Evolutionary conservation across 1,140 invertebrate genomes (phyloP).

Genomic region (Drosophila rhopaloa): DNA sequence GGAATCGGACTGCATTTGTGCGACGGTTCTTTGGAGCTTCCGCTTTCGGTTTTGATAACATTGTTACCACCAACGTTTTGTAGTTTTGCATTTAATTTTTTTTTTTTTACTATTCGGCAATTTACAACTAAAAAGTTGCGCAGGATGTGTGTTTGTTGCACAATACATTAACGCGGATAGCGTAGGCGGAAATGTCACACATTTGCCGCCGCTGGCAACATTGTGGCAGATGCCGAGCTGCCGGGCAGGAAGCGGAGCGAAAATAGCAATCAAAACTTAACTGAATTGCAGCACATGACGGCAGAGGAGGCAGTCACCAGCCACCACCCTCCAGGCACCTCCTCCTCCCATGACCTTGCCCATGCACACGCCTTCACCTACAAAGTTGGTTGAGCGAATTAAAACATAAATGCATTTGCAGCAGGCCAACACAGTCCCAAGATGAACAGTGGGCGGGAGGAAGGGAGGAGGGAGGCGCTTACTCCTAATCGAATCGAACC

Average conservation of each 20-base stretch:
- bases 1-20: background rate
- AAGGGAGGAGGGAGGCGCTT: slow-evolving; percentile 8
- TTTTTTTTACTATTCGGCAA: slow-evolving; percentile 29
- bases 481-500: slow-evolving; percentile 49
- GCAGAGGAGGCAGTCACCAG: slow-evolving; percentile 8
- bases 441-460: slow-evolving; percentile 5
- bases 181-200: slow-evolving; percentile 81
- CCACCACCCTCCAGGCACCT: background rate
- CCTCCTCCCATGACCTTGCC: background rate
- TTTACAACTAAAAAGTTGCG: slow-evolving; percentile 63
- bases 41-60: slow-evolving; percentile 43
- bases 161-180: slow-evolving; percentile 70
- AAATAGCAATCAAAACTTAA: slow-evolving; percentile 83
- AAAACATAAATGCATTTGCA: slow-evolving; percentile 78
- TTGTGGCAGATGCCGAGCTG: slow-evolving; percentile 44
- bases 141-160: slow-evolving; percentile 30
- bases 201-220: slow-evolving; percentile 79
- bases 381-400: slow-evolving; percentile 67
- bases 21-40: slow-evolving; percentile 1
- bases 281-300: slow-evolving; percentile 76
- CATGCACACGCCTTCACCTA: slow-evolving; percentile 15
- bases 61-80: slow-evolving; percentile 41
- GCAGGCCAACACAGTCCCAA: slow-evolving; percentile 16
- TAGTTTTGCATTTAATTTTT: slow-evolving; percentile 30
- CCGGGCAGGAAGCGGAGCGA: slow-evolving; percentile 77